Percentiles rank a stretch among this genome's conserved stretches.
Evolutionary conservation across 2,113 vertebrate species (phyloP).

Genomic region (Willisornis vidua): DNA sequence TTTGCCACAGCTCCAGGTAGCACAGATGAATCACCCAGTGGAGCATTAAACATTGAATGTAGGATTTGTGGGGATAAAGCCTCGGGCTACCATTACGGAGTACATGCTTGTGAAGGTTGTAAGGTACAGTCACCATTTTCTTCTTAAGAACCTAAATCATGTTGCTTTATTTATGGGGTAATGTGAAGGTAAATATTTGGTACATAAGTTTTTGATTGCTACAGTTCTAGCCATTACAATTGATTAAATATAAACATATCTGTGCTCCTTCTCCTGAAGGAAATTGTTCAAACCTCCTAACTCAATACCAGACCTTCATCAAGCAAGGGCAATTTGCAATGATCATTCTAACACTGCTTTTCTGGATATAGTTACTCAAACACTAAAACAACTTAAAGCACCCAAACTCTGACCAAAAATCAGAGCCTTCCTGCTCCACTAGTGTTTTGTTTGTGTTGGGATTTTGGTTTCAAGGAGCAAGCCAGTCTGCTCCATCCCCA

Average conservation of each 20-base stretch:
- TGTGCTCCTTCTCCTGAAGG: not conserved
- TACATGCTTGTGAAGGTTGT: slow-evolving; percentile 97
- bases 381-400: not conserved
- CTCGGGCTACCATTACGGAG: slow-evolving; percentile 97
- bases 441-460: slow-evolving; percentile 51
- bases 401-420: not conserved
- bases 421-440: slow-evolving; percentile 18
- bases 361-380: not conserved
- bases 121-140: slow-evolving; percentile 81
- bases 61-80: slow-evolving; percentile 94
- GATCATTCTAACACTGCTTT: not conserved
- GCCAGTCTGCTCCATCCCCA: not conserved
- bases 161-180: slow-evolving; percentile 28
- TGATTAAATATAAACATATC: not conserved
- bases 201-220: not conserved
- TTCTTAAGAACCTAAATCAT: slow-evolving; percentile 23
- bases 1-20: slow-evolving; percentile 61
- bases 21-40: slow-evolving; percentile 73
- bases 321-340: not conserved
- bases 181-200: not conserved
- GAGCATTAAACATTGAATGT: slow-evolving; percentile 87
- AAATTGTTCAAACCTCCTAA: not conserved
- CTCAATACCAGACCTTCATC: slow-evolving; percentile 27
- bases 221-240: not conserved
- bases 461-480: not conserved